Conservation (phyloP, 2,888 invertebrate genomes). For the Tuta absoluta region DNA sequence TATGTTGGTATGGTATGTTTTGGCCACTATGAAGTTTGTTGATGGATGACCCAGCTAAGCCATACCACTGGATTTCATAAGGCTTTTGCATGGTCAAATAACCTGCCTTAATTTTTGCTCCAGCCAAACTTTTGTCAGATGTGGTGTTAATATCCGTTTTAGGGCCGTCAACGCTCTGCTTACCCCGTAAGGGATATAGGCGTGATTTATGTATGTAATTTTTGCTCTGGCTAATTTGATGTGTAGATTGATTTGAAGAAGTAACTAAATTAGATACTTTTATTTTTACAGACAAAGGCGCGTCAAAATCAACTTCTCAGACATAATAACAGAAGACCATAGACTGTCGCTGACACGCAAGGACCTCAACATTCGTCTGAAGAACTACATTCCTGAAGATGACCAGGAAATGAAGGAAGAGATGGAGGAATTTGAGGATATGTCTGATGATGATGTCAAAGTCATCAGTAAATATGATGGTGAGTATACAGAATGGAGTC, state of each 20-base stretch:
- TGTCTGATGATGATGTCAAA: conserved; percentile 45
- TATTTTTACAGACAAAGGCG: conserved; percentile 65
- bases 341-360: conserved; percentile 58
- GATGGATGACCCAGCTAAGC: background rate
- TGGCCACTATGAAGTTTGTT: too few species aligned
- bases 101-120: too few species aligned
- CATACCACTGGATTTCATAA: too few species aligned
- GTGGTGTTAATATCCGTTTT: too few species aligned
- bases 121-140: too few species aligned
- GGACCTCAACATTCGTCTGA: conserved; percentile 64
- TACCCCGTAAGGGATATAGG: too few species aligned
- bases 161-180: too few species aligned
- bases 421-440: background rate
- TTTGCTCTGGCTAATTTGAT: too few species aligned
- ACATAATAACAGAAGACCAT: conserved; percentile 66
- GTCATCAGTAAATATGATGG: conserved; percentile 74
- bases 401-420: conserved; percentile 33
- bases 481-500: conserved; percentile 35
- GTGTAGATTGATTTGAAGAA: too few species aligned
- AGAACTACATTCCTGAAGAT: conserved; percentile 59
- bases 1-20: background rate
- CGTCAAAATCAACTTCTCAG: conserved; percentile 62
- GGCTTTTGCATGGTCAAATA: too few species aligned
- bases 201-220: too few species aligned
- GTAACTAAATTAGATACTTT: background rate